These are phyloP conservation scores for Drosophila subsilvestris DNA, from an alignment of 2,888 invertebrate genomes.

Conservation along the genomic window DNA sequence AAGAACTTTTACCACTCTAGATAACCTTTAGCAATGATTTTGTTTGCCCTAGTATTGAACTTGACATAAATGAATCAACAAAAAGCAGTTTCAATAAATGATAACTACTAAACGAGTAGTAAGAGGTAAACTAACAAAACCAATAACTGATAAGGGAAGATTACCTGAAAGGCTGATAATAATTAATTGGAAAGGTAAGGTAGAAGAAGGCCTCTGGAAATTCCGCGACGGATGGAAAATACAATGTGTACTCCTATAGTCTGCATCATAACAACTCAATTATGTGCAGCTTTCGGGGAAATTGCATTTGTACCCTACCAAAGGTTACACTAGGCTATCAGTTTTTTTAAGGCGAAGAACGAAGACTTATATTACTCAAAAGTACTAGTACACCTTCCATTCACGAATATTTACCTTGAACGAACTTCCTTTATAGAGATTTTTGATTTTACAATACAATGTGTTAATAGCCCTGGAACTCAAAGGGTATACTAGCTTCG, in stretches of 20 bases:
- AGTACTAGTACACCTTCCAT: too few species aligned
- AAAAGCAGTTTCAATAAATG: slow-evolving; percentile 9
- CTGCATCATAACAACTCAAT: slow-evolving; percentile 27
- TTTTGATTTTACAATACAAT: too few species aligned
- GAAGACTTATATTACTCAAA: too few species aligned
- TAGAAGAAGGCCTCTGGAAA: not conserved
- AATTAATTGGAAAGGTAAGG: slow-evolving; percentile 12
- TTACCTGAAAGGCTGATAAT: slow-evolving; percentile 12
- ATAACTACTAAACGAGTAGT: slow-evolving; percentile 12
- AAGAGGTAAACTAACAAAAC: slow-evolving; percentile 7
- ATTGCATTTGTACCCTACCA: slow-evolving; percentile 1
- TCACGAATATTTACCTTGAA: not conserved
- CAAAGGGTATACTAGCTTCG: not conserved
- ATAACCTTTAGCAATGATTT: slow-evolving; percentile 3
- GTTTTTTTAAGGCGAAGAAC: too few species aligned
- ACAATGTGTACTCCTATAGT: too few species aligned
- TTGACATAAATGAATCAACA: slow-evolving; percentile 16
- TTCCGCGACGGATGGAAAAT: not conserved
- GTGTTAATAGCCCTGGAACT: not conserved
- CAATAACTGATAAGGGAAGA: slow-evolving; percentile 6
- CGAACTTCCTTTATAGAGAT: too few species aligned
- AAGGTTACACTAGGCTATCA: too few species aligned
- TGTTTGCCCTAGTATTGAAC: slow-evolving; percentile 33
- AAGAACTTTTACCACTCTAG: not conserved
- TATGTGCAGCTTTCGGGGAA: slow-evolving; percentile 16